Evolutionary conservation across 1,140 invertebrate genomes (phyloP), one percentile per base, ranked within the genome.

Genomic region (Bombus consobrinus): DNA sequence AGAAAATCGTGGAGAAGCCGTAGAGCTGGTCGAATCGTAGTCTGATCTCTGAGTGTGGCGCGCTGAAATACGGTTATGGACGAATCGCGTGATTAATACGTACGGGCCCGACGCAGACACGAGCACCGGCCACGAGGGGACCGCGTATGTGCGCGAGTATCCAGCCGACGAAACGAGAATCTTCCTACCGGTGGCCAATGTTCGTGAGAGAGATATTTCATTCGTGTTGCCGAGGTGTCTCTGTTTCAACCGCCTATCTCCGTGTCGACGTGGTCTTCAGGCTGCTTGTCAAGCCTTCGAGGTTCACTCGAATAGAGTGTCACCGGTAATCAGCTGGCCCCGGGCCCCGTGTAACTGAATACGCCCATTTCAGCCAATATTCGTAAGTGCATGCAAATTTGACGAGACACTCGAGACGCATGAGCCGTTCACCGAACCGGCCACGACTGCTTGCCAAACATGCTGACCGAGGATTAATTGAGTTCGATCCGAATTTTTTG

Each of bases 51-150:
- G 34, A n/a, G 84, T 89, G 80, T 83, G 83, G 87, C 77, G 81
- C 81, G 74, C 83, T 93, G 89, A 93, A 92, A 93, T 93, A 93
- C 87, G 93, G 88, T 93, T 93, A 93, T 92, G 93, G 92, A 90
- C 87, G 91, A 93, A 93, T 94, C 91, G 93, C 92, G 91, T 94
- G 94, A 94, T 94, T 94, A 93, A 94, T 93, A 93, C 90, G 90
- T 93, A 92, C 90, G 79, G 81, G 83, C 66, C 83, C 84, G 43
- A 57, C 81, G 53, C 89, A 76, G 71, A 81, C 81, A 86, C 87
- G 74, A 68, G 43, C 75, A 74, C 74, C 69, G 12, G 43, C 77
- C 80, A 72, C 82, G 82, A 66, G 78, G 53, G 88, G 32, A 62
- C 79, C 13, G 41, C 53, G 86, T 73, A 66, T 59, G 57, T 39